Evolutionary conservation across 2,797 vertebrate genomes (phyloP).

Genomic region (Cryptoblepharus egeriae): DNA sequence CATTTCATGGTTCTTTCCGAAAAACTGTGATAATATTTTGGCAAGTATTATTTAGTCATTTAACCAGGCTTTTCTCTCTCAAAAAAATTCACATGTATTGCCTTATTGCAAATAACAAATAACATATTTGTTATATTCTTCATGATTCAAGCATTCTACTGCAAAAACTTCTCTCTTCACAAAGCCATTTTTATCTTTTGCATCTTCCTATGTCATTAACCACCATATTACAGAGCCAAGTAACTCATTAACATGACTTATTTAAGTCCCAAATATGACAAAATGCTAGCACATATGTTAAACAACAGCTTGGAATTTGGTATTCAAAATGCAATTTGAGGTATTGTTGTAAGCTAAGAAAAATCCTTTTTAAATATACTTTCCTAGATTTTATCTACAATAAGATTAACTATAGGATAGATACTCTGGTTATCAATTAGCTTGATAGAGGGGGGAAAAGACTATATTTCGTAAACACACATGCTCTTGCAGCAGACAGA

Average conservation of each 20-base stretch:
- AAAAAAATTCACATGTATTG: slow-evolving; percentile 35
- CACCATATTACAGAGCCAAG: slow-evolving; percentile 10
- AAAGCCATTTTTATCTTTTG: slow-evolving; percentile 49
- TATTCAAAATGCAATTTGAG: slow-evolving; percentile 12
- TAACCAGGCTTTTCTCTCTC: neutral
- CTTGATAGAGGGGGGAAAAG: slow-evolving; percentile 31
- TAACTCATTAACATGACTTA: slow-evolving; percentile 2
- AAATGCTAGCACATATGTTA: neutral
- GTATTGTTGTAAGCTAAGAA: slow-evolving; percentile 4
- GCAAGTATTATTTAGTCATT: neutral
- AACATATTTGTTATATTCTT: slow-evolving; percentile 23
- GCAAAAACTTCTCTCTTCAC: slow-evolving; percentile 32
- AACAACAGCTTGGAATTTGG: slow-evolving; percentile 31
- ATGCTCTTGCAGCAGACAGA: slow-evolving; percentile 23
- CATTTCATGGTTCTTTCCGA: slow-evolving; percentile 35
- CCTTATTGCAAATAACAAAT: too few relatives aligned
- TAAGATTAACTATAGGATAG: slow-evolving; percentile 35
- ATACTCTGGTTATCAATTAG: slow-evolving; percentile 50
- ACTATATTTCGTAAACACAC: slow-evolving; percentile 32
- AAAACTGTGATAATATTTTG: slow-evolving; percentile 10
- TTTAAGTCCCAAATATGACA: slow-evolving; percentile 5
- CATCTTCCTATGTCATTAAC: neutral
- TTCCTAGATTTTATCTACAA: slow-evolving; percentile 49
- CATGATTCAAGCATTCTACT: slow-evolving; percentile 16
- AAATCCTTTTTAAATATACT: slow-evolving; percentile 61